phyloP scores from a whole-genome alignment of 2,113 vertebrate species.

The Cavia porcellus region DNA sequence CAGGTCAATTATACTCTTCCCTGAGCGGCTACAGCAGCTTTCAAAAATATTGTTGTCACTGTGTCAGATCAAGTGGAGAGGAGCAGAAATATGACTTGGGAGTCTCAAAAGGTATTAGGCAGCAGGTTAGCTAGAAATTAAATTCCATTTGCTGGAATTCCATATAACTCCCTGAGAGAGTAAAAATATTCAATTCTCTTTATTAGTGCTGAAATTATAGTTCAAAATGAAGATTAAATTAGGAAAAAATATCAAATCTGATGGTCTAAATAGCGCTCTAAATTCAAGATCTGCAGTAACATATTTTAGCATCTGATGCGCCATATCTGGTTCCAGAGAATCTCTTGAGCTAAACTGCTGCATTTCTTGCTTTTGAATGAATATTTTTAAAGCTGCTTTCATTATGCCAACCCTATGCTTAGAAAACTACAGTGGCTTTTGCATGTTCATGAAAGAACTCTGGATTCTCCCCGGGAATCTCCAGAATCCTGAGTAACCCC shows the following conservation, averaged over 20 bases:
- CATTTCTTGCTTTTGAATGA: neutral
- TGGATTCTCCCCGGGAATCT: neutral
- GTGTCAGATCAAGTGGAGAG: slow-evolving; percentile 68
- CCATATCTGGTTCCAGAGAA: neutral
- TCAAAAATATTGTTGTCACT: slow-evolving; percentile 76
- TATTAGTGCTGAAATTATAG: slow-evolving; percentile 80
- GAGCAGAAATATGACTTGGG: slow-evolving; percentile 76
- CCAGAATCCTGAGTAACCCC: neutral
- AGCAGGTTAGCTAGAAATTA: slow-evolving; percentile 82
- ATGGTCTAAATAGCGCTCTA: slow-evolving; percentile 71
- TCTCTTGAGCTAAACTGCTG: neutral
- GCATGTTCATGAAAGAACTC: neutral
- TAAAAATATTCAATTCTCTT: slow-evolving; percentile 67
- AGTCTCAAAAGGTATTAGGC: slow-evolving; percentile 79
- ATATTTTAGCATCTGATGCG: neutral
- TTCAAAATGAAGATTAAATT: slow-evolving; percentile 77
- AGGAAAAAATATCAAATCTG: slow-evolving; percentile 65
- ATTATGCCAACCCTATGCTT: neutral
- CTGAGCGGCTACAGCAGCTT: slow-evolving; percentile 53
- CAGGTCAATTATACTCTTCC: slow-evolving; percentile 73
- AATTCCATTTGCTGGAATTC: slow-evolving; percentile 78
- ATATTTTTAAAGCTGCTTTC: neutral
- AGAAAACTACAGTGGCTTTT: neutral
- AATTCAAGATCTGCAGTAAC: slow-evolving; percentile 20
- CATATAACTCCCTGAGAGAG: slow-evolving; percentile 67